phyloP scores from a whole-genome alignment of 2,888 invertebrate species.

The Dolichomitus sp. region DNA sequence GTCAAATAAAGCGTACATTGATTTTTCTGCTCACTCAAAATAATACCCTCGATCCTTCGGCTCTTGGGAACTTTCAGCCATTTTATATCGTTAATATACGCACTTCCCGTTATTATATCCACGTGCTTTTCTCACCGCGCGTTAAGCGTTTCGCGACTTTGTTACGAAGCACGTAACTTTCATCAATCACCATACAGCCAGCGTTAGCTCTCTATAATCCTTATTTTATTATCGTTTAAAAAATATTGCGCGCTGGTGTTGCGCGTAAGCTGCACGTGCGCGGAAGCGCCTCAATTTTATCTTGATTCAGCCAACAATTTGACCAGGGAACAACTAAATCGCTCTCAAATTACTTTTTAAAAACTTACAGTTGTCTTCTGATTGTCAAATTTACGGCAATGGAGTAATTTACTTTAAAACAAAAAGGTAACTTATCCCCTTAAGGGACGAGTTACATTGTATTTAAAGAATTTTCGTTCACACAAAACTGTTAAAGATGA shows the following conservation, averaged over 20 bases:
- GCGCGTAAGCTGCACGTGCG: conserved; percentile 28
- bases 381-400: background rate
- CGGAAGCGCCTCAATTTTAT: conserved; percentile 31
- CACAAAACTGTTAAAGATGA: background rate
- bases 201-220: conserved; percentile 39
- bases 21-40: conserved; percentile 58
- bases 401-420: background rate
- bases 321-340: background rate
- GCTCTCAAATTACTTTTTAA: background rate
- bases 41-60: conserved; percentile 26
- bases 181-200: conserved; percentile 12
- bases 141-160: conserved; percentile 36
- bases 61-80: background rate
- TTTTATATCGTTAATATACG: conserved; percentile 14
- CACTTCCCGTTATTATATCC: conserved; percentile 51
- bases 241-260: conserved; percentile 47
- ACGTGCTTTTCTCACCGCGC: conserved; percentile 45
- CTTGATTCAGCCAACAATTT: background rate
- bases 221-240: conserved; percentile 49
- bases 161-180: conserved; percentile 46
- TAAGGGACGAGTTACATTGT: background rate
- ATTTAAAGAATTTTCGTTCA: background rate
- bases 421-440: background rate
- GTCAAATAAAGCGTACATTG: conserved; percentile 38
- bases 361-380: background rate